Conservation (phyloP, 2,888 invertebrate species). For the Hydropsyche betteni region DNA sequence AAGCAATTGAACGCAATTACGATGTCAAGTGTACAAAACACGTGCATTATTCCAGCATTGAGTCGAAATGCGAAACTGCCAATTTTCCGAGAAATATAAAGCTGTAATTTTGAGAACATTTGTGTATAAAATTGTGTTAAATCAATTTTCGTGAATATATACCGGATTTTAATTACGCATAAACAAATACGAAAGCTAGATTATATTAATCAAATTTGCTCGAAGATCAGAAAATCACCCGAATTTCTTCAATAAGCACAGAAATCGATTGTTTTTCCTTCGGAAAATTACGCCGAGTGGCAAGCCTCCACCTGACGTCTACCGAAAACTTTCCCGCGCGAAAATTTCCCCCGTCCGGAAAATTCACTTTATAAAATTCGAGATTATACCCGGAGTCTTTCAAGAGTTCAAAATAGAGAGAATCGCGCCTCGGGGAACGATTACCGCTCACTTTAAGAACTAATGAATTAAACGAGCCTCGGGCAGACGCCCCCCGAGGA, state of each 20-base stretch:
- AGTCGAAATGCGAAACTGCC: no score
- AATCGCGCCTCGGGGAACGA: slow-evolving; percentile 24
- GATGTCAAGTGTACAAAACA: no score
- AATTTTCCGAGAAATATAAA: no score
- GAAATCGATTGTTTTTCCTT: neutral
- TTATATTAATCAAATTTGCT: no score
- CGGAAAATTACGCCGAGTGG: neutral
- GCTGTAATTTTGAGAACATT: no score
- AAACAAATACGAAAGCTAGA: no score
- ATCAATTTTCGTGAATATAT: no score
- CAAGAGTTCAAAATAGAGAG: slow-evolving; percentile 26
- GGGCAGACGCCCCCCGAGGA: slow-evolving; percentile 3
- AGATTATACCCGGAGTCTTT: slow-evolving; percentile 23
- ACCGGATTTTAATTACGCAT: no score
- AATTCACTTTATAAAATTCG: slow-evolving; percentile 9
- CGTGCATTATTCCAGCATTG: no score
- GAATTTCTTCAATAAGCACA: neutral
- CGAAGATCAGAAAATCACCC: neutral
- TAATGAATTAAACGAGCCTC: slow-evolving; percentile 24
- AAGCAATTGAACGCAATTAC: no score
- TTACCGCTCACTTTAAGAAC: slow-evolving; percentile 27
- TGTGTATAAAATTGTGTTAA: no score
- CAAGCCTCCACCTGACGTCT: neutral
- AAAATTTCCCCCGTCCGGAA: slow-evolving; percentile 7
- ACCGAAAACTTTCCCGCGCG: slow-evolving; percentile 13